phyloP scores from a whole-genome alignment of 37 sponge, comb jelly and placozoan species.

The Halisarca cf. caerulea region DNA sequence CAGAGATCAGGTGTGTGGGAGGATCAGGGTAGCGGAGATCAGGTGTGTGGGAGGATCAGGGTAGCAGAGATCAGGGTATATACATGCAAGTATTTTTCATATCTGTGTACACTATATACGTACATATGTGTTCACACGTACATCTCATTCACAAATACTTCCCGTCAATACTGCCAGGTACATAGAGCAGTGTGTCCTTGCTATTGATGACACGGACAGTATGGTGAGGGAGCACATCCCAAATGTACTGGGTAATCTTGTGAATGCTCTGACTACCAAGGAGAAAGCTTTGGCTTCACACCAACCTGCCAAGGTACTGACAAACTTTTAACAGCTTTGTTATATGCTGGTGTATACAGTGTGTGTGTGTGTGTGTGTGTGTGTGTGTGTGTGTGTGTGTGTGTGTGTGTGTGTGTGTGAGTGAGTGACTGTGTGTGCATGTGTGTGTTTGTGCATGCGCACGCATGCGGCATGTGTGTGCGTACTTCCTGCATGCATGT shows the following conservation, averaged over 20 bases:
- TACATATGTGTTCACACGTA: neutral
- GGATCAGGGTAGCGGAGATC: too few relatives aligned
- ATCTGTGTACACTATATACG: too few relatives aligned
- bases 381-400: neutral
- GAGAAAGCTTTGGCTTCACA: neutral
- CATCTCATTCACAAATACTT: neutral
- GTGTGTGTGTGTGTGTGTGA: neutral
- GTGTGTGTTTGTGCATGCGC: slow-evolving; percentile 9
- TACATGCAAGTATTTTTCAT: too few relatives aligned
- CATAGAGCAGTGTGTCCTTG: slow-evolving; percentile 65
- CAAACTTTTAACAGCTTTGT: too few relatives aligned
- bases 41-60: too few relatives aligned
- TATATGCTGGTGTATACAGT: too few relatives aligned
- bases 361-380: neutral
- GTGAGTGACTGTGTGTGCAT: neutral
- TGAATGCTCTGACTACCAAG: slow-evolving; percentile 39
- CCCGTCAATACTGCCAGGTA: slow-evolving; percentile 52
- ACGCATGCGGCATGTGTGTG: too few relatives aligned
- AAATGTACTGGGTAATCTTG: slow-evolving; percentile 41
- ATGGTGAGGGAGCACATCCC: slow-evolving; percentile 66
- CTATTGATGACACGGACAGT: slow-evolving; percentile 55
- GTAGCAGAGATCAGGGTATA: too few relatives aligned
- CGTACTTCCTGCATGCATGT: too few relatives aligned
- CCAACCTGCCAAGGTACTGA: neutral
- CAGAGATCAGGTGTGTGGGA: too few relatives aligned